A percentile compares a stretch with the other conserved stretches of the same genome.
phyloP scores from a whole-genome alignment of 2,797 vertebrate species.

The Poecilia wingei region DNA sequence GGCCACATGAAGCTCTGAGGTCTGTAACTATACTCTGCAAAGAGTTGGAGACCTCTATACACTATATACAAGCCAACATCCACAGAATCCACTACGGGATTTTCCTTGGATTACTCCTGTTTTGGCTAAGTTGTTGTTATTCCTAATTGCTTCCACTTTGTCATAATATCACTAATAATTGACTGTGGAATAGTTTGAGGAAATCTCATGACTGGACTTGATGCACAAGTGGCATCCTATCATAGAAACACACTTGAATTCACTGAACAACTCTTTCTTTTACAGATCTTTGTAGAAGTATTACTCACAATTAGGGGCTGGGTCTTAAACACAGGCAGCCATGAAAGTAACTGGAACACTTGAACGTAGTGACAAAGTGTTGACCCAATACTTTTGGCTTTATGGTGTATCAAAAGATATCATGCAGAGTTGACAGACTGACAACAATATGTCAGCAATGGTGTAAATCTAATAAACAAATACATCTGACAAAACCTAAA shows the following conservation, averaged over 20 bases:
- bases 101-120: background rate
- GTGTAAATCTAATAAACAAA: background rate
- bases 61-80: background rate
- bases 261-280: background rate
- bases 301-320: background rate
- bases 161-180: background rate
- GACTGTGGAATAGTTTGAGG: background rate
- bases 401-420: background rate
- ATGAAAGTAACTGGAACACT: background rate
- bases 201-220: background rate
- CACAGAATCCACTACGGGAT: background rate
- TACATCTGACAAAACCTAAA: background rate
- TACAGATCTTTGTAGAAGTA: constrained; percentile 2
- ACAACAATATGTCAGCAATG: constrained; percentile 3
- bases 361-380: background rate
- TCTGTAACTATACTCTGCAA: background rate
- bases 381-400: background rate
- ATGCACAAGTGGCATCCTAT: background rate
- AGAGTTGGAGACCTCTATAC: background rate
- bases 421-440: background rate
- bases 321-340: background rate
- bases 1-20: background rate
- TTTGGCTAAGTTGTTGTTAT: background rate
- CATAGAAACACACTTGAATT: background rate
- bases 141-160: background rate